A percentile compares a stretch with the other conserved stretches of the same genome.
phyloP scores from a whole-genome alignment of 2,113 vertebrate genomes.

The Ramphastos sulfuratus region DNA sequence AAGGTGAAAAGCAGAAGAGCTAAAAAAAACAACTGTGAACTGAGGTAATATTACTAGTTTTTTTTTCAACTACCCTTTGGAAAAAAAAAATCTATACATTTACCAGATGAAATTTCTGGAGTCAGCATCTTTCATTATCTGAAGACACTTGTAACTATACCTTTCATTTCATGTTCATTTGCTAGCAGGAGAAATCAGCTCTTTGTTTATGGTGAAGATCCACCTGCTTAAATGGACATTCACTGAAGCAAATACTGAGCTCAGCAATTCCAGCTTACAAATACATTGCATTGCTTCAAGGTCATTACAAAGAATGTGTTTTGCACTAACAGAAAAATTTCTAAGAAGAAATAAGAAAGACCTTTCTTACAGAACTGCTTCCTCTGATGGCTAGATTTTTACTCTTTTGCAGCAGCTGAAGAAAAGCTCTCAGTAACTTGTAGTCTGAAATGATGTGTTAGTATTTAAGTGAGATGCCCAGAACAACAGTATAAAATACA shows the following conservation, averaged over 20 bases:
- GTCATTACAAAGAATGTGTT: not conserved
- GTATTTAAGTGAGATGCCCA: not conserved
- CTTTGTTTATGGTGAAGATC: not conserved
- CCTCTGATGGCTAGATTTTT: not conserved
- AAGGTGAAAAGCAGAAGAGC: rapidly evolving
- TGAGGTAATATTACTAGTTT: not conserved
- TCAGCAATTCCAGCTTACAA: not conserved
- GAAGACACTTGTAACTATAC: not conserved
- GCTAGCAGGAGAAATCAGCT: not conserved
- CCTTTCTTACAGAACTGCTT: not conserved
- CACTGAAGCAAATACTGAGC: not conserved
- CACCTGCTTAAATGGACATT: not conserved
- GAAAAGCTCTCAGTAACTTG: not conserved
- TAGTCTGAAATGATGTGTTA: not conserved
- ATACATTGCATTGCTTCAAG: not conserved
- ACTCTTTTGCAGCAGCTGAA: not conserved
- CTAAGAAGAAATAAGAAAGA: not conserved
- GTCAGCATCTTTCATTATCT: not conserved
- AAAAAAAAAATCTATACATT: not conserved
- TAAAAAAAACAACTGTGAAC: not conserved
- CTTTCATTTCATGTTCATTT: not conserved
- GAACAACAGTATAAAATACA: not conserved
- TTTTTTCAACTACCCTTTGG: too few species aligned
- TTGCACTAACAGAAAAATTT: not conserved
- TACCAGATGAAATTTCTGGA: not conserved